Base-by-base conservation (phyloP, 2,888 invertebrate species). In the Drosophila falleni region DNA sequence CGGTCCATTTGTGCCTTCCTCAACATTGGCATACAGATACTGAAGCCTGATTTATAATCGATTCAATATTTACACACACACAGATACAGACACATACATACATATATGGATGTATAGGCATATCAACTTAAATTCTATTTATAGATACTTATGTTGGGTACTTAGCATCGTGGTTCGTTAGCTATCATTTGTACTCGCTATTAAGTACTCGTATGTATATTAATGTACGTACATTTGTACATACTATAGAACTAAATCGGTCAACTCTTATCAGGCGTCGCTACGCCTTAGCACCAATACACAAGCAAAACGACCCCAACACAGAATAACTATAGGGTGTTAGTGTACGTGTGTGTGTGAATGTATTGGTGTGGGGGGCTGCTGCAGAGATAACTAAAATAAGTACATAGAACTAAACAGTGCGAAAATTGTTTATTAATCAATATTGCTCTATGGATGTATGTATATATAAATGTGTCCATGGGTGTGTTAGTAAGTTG, bases 381-480 rank as follows among this genome's bases (percentile, higher is more conserved):
- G 63, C 55, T 63, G 63, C 50, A 60, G 33, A 55, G 56, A 63
- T 63, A 63, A 55, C 51, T 46, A 9, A 54, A 55, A 47, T 41
- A 49, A 47, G 37, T 31, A 62, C 39, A 46, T 56, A 55, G 5
- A 29, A 59, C 15, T 44, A 72, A 59, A 66, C 50, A 76, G 70
- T 75, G 81, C 76, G 70, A 78, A 84, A 80, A 80, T 81, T 71
- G 80, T 81, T 78, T 81, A 78, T 80, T 81, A 84, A 84, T 84
- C 87, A 85, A 78, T 76, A 78, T 59, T 65, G 73, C 60, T 49
- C 15, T 63, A 53, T 47, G 51, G 53, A 39, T 50, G 44, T 61
- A 47, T 44, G 19, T 33, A 56, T 13, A 35, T 35, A n/a, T 8
- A 13, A 6, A 5, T 37, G 37, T 31, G 23, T 29, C 15, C 41